Evolutionary conservation across 2,113 vertebrate genomes (phyloP), one percentile per base, ranked within the genome.

Genomic region (Dendrocopos noguchii): DNA sequence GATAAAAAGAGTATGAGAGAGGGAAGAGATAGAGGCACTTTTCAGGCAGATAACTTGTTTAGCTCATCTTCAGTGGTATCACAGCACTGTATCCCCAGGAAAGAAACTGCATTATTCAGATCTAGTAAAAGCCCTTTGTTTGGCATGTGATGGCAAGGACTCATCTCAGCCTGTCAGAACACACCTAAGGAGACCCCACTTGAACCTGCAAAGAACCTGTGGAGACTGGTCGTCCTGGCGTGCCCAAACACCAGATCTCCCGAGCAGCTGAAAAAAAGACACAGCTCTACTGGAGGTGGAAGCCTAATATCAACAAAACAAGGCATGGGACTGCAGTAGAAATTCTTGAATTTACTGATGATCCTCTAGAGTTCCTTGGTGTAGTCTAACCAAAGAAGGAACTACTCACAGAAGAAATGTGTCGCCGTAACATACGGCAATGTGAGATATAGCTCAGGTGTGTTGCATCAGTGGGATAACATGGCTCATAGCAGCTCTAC

Each of bases 371-470:
- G 6, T 12, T 67, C 5, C 44, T 64, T 46, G 21, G 3, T 39
- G 15, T 16, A 39, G 22, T 4, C 36, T 77, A 60, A 56, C 11
- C 10, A 17, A 63, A 57, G 29, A n/a, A 57, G 8, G 11, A 5
- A 12, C 5, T 59, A 15, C 6, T 65, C 0, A 0, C 8, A 34
- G 15, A 15, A 14, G 31, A 74, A 67, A 27, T 18, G 7, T 7
- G 16, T 56, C 18, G 42, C 14, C 4, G 9, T 21, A 27, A 12
- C 3, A 2, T 2, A 15, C n/a, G 15, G 19, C 6, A 65, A 29
- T 5, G 21, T 2, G 4, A 2, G 29, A 46, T 2, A 2, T 5
- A 10, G 6, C 6, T 36, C 20, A 31, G 20, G 16, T 2, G 4
- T 60, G 5, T 10, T 70, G 31, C 6, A 2, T 59, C 6, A 74